Base-by-base conservation (phyloP, 2,797 vertebrate genomes). In the Brachyalestes nurse region DNA sequence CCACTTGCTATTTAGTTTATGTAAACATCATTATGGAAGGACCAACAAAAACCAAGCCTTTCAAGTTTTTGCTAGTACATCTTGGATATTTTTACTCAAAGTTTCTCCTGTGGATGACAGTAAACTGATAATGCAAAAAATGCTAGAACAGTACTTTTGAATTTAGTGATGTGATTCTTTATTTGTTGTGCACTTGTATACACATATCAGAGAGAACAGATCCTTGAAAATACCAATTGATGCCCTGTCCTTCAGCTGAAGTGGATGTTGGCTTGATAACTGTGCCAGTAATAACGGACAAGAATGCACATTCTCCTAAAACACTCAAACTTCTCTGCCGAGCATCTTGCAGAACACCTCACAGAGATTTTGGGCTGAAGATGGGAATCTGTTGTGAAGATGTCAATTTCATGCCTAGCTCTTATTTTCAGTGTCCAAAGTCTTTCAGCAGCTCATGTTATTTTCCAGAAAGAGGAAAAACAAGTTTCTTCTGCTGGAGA, bases 401-500 rank as follows among this genome's bases (percentile, higher is more conserved):
- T 6, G 58, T 61, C 23, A 25, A n/a, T 45, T 67, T 67, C 38
- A 14, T 69, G 12, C 12, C 13, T 16, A 12, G 40, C n/a, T 70
- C 42, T 49, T 21, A 70, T 19, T 25, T 12, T 25, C 42, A 49
- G 13, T 70, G 45, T 49, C 66, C 45, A n/a, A 45, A 49, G 13
- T 25, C 42, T 25, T 25, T 25, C 21, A 70, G 6, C 13, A 6
- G 66, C 45, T 49, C 25, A 16, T 49, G 23, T 21, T 69, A 19
- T 66, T n/a, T 42, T 6, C 28, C 8, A 14, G 23, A 25, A 28
- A 45, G 5, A 10, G 7, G 14, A 40, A 40, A 5, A 40, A 47
- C n/a, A 45, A 23, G 64, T 66, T 64, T 64, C 19, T 75, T 5
- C 58, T 61, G 47, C 45, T 82, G 58, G 81, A 65, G 57, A 76